These are phyloP conservation scores for Cotesia vestalis DNA, from an alignment of 1,140 invertebrate genomes.

Conservation along the genomic window DNA sequence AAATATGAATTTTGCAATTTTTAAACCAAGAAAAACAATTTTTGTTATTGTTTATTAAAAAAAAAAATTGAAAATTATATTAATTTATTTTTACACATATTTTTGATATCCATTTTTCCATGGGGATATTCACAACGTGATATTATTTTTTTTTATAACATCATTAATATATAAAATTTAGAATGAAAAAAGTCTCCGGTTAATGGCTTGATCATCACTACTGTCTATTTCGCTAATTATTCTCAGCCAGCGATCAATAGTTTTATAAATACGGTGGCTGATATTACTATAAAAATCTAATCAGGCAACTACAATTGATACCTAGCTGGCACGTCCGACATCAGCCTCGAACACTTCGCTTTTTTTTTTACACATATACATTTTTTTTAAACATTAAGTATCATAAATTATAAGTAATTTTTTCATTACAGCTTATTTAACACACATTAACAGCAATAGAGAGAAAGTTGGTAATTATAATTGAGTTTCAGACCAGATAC, in stretches of 20 bases:
- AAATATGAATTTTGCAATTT: too few relatives aligned
- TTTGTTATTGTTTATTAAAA: too few relatives aligned
- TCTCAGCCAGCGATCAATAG: background rate
- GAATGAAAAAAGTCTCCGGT: conserved; percentile 22
- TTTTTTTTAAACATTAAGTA: background rate
- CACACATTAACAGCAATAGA: background rate
- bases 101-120: too few relatives aligned
- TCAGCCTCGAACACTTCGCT: conserved; percentile 40
- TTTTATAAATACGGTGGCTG: background rate
- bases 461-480: conserved; percentile 9
- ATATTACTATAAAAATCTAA: background rate
- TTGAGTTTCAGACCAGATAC: conserved; percentile 10
- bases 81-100: too few relatives aligned
- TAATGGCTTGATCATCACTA: conserved; percentile 19
- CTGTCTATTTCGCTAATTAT: conserved; percentile 2
- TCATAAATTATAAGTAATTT: conserved; percentile 22
- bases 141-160: too few relatives aligned
- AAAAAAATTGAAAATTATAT: too few relatives aligned
- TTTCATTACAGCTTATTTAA: background rate
- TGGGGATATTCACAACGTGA: too few relatives aligned
- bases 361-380: conserved; percentile 7
- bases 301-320: background rate
- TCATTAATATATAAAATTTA: conserved; percentile 11
- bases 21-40: too few relatives aligned
- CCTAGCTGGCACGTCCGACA: conserved; percentile 42